Evolutionary conservation across 2,888 invertebrate species (phyloP), one percentile per base, ranked within the genome.

Genomic region (Nemotelus pantherinus): DNA sequence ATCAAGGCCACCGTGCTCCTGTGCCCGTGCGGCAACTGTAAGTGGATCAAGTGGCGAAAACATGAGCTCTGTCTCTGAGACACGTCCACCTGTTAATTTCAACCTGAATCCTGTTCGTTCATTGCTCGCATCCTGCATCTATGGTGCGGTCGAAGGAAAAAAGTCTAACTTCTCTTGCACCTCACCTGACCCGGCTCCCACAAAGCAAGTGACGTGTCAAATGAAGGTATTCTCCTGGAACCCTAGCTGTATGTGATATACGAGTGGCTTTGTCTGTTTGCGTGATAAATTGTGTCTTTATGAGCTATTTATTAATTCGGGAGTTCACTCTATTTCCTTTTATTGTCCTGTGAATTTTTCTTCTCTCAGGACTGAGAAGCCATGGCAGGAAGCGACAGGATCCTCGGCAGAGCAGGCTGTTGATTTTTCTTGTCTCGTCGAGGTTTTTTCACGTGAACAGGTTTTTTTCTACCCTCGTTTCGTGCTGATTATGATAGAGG

Each of bases 71-170:
- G 55, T 65, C 50, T 45, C 9, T 25, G 65, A 41, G 72, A 74
- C 79, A 78, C 79, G 77, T 78, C 77, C 79, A 79, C 79, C 79
- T 79, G 79, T 79, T 79, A 79, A 79, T 79, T 78, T 78, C 77
- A 74, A 77, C 79, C 74, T 79, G 77, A 79, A 71, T 72, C 76
- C 55, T 65, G 53, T 76, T 76, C 65, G 64, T 53, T 43, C 50
- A 10, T 45, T 7, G 72, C 72, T 39, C 9, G 74, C 39, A 44
- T 53, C 43, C 53, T 43, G 41, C 60, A 7, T 60, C 60, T 1
- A 25, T 60, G 41, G 39, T 60, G 50, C 50, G 6, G 5, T 50
- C 41, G 7, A 39, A 39, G 60, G 7, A 60, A 25, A 25, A n/a
- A 39, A 43, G 7, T 43, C 41, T 43, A 60, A 60, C 39, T 25